phyloP scores from a whole-genome alignment of 1,140 invertebrate genomes.

The Nylanderia fulva region DNA sequence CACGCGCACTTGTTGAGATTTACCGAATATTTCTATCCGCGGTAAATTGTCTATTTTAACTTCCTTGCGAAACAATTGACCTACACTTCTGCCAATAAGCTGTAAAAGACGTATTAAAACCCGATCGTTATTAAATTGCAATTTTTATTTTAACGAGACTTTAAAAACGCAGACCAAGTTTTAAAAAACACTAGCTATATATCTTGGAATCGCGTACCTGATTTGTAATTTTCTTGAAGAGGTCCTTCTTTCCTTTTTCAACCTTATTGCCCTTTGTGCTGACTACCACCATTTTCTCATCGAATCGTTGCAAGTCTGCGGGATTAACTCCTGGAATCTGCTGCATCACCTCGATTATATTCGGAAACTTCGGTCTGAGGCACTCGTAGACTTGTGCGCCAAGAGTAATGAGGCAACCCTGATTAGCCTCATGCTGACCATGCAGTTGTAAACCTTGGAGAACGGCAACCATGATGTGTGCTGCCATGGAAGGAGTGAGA shows the following conservation, averaged over 20 bases:
- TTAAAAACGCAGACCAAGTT: neutral
- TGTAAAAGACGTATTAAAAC: slow-evolving; percentile 78
- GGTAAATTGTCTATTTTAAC: slow-evolving; percentile 94
- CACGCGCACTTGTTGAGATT: slow-evolving; percentile 83
- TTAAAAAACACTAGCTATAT: neutral
- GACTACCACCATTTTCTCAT: slow-evolving; percentile 92
- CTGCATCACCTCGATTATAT: slow-evolving; percentile 89
- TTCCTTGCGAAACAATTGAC: slow-evolving; percentile 94
- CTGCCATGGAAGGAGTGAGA: slow-evolving; percentile 88
- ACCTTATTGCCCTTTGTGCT: slow-evolving; percentile 91
- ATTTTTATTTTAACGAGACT: slow-evolving; percentile 23
- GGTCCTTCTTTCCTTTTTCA: slow-evolving; percentile 95
- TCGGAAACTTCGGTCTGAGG: slow-evolving; percentile 91
- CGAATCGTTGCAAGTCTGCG: slow-evolving; percentile 92
- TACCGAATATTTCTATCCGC: slow-evolving; percentile 87
- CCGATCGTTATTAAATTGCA: neutral
- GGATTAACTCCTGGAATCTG: slow-evolving; percentile 92
- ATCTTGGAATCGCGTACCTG: slow-evolving; percentile 86
- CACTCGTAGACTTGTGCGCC: slow-evolving; percentile 93
- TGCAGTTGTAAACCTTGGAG: slow-evolving; percentile 92
- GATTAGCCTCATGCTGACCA: slow-evolving; percentile 94
- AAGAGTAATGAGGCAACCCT: slow-evolving; percentile 89
- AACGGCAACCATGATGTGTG: slow-evolving; percentile 90
- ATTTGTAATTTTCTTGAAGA: slow-evolving; percentile 95
- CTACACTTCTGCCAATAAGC: slow-evolving; percentile 92